A percentile compares a stretch with the other conserved stretches of the same genome.
phyloP scores from a whole-genome alignment of 2,797 vertebrate species.

The Vultur gryphus region DNA sequence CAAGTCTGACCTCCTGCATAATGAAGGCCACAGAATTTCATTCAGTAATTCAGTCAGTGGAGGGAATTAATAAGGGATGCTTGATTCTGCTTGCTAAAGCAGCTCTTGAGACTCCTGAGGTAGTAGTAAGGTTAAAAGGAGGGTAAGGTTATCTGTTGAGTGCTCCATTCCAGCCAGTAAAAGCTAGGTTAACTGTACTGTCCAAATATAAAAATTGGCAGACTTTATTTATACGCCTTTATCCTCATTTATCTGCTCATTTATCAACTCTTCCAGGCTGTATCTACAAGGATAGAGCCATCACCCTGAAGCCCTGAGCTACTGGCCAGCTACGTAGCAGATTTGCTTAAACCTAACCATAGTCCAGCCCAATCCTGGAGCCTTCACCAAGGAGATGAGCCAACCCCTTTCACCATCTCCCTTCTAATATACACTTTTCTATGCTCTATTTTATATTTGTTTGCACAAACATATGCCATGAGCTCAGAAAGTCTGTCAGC shows the following conservation, averaged over 20 bases:
- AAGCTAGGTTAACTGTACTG: neutral
- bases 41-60: neutral
- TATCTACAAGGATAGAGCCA: neutral
- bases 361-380: neutral
- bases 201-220: neutral
- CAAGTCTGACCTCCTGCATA: slow-evolving; percentile 7
- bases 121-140: neutral
- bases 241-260: neutral
- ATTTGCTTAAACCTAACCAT: neutral
- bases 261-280: neutral
- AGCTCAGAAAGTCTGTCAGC: neutral
- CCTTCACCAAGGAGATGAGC: neutral
- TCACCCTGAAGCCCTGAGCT: neutral
- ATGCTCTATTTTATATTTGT: neutral
- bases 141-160: neutral
- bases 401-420: neutral
- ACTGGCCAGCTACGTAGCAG: neutral
- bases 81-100: neutral
- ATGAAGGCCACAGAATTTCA: neutral
- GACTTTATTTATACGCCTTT: neutral
- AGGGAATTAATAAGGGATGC: neutral
- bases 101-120: neutral
- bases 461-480: neutral
- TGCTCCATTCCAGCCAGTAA: neutral
- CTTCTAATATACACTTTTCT: neutral